These are phyloP conservation scores for Arothron firmamentum DNA, from an alignment of 2,113 vertebrate species.

Conservation along the genomic window DNA sequence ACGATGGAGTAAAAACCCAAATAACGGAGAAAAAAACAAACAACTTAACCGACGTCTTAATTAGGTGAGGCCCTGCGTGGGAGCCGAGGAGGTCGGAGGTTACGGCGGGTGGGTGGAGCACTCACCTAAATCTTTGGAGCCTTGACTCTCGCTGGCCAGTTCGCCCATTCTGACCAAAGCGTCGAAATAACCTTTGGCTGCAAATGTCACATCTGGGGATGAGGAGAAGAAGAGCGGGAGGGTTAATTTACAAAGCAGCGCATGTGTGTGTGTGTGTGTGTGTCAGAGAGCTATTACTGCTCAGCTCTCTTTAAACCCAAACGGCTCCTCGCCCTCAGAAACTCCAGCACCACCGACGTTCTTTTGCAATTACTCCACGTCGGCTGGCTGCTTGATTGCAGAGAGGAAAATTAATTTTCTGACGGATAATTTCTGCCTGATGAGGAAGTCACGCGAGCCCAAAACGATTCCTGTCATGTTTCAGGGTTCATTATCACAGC, in stretches of 20 bases:
- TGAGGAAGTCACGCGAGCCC: not conserved
- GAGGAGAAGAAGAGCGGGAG: constrained; percentile 12
- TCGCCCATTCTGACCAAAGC: constrained; percentile 98
- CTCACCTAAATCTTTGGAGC: constrained; percentile 97
- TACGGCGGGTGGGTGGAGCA: not conserved
- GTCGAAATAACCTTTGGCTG: constrained; percentile 98
- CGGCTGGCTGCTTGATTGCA: constrained; percentile 40
- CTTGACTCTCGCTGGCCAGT: constrained; percentile 96
- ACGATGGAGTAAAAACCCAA: constrained; percentile 7
- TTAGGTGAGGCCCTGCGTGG: too few species aligned
- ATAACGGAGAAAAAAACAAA: constrained; percentile 12
- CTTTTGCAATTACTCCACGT: constrained; percentile 30
- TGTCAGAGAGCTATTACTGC: not conserved
- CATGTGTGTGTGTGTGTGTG: not conserved
- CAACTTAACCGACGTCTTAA: too few species aligned
- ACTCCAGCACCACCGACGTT: constrained; percentile 18
- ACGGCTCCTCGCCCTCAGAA: constrained; percentile 22
- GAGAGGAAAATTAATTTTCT: constrained; percentile 36
- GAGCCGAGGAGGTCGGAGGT: too few species aligned
- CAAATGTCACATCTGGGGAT: constrained; percentile 88
- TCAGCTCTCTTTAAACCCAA: constrained; percentile 1
- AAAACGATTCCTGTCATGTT: not conserved
- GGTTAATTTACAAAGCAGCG: not conserved
- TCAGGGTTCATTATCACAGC: not conserved
- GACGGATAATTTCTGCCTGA: constrained; percentile 21